Conservation (phyloP, 2,797 vertebrate genomes). For the Carcharodon carcharias region DNA sequence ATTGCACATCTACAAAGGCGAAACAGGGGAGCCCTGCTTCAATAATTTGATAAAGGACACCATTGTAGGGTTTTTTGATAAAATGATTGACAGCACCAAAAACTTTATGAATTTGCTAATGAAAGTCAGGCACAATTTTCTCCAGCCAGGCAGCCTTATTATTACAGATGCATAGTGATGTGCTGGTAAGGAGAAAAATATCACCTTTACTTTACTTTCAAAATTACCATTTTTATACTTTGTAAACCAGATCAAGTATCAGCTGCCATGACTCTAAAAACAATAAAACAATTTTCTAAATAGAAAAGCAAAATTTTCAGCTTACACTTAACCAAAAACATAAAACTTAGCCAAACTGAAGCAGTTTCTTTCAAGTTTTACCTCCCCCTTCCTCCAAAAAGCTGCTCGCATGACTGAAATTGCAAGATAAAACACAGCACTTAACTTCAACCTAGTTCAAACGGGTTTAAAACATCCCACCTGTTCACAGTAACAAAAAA, state of each 20-base stretch:
- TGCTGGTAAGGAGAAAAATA: conserved; percentile 66
- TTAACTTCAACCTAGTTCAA: conserved; percentile 67
- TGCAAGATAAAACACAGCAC: conserved; percentile 50
- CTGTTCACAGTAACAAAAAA: conserved; percentile 58
- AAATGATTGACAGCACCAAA: conserved; percentile 96
- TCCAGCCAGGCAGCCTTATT: conserved; percentile 60
- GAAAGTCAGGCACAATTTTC: conserved; percentile 87
- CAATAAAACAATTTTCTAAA: conserved; percentile 49
- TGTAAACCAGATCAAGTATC: conserved; percentile 56
- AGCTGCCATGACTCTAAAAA: conserved; percentile 59
- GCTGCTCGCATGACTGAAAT: conserved; percentile 62
- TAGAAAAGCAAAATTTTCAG: conserved; percentile 57
- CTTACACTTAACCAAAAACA: conserved; percentile 64
- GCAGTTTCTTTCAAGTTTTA: conserved; percentile 70
- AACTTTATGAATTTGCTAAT: conserved; percentile 84
- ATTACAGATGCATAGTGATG: conserved; percentile 69
- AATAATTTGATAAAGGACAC: conserved; percentile 62
- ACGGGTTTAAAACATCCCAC: conserved; percentile 62
- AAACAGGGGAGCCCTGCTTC: conserved; percentile 67
- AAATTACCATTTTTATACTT: conserved; percentile 58
- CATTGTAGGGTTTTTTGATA: conserved; percentile 71
- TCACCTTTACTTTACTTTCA: conserved; percentile 47
- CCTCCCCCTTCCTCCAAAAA: conserved; percentile 64
- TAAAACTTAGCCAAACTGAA: conserved; percentile 68
- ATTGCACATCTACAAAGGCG: conserved; percentile 94